These are phyloP conservation scores for Helicoverpa armigera DNA, from an alignment of 1,140 invertebrate genomes.

Conservation along the genomic window DNA sequence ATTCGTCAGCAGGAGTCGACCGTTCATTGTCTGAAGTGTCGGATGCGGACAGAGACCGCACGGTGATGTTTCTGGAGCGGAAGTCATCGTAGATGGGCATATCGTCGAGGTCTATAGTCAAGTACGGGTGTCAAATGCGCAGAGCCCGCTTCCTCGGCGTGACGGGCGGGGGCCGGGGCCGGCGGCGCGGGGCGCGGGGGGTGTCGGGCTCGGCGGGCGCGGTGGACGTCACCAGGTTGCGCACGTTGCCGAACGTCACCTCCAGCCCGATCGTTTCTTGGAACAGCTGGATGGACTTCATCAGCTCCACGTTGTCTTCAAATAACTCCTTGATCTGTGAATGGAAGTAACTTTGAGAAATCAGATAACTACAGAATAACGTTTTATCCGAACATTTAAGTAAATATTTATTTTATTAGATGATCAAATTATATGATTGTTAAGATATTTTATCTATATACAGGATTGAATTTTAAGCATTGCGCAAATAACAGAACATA, in stretches of 20 bases:
- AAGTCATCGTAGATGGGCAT: neutral
- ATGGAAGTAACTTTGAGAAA: neutral
- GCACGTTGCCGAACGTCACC: slow-evolving; percentile 72
- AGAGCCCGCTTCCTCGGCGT: slow-evolving; percentile 64
- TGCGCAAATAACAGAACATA: no score
- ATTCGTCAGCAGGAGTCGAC: no score
- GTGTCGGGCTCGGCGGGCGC: slow-evolving; percentile 74
- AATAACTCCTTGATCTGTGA: slow-evolving; percentile 79
- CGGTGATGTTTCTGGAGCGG: no score
- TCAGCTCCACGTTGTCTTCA: slow-evolving; percentile 78
- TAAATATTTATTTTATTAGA: no score
- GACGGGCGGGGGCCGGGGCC: slow-evolving; percentile 33
- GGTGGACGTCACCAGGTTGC: slow-evolving; percentile 77
- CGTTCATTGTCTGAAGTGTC: no score
- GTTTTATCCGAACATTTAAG: no score
- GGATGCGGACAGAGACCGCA: no score
- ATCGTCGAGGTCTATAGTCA: neutral
- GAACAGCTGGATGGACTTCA: slow-evolving; percentile 73
- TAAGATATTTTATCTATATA: no score
- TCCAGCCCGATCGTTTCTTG: slow-evolving; percentile 74
- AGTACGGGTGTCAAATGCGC: slow-evolving; percentile 51
- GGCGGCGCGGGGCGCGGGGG: slow-evolving; percentile 64
- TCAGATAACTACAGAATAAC: no score
- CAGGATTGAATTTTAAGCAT: no score
- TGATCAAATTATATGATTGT: no score